Evolutionary conservation across 2,888 invertebrate species (phyloP).

Genomic region (Pherbina coryleti): DNA sequence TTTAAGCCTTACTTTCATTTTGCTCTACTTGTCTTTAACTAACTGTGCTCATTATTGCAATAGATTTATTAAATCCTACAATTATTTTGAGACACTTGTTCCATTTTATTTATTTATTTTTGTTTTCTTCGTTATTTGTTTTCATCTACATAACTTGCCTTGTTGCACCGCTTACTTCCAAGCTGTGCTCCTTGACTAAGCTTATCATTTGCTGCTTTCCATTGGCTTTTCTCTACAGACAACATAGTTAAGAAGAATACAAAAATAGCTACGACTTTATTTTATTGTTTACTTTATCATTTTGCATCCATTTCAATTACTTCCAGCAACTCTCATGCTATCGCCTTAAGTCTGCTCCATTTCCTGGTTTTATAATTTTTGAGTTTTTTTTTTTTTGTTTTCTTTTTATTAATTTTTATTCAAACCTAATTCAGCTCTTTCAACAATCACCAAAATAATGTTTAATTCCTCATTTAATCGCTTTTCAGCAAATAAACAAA

Average conservation of each 20-base stretch:
- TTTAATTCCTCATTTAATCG: constrained; percentile 60
- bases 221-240: too few species aligned
- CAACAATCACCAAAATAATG: constrained; percentile 66
- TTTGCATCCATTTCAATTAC: too few species aligned
- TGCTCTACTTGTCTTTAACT: constrained; percentile 17
- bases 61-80: constrained; percentile 2
- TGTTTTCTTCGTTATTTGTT: constrained; percentile 15
- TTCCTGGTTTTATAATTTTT: background rate
- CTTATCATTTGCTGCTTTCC: too few species aligned
- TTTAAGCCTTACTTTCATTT: constrained; percentile 24
- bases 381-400: background rate
- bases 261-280: too few species aligned
- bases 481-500: constrained; percentile 30
- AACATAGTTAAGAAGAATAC: too few species aligned
- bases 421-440: constrained; percentile 66
- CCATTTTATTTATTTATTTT: background rate
- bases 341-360: too few species aligned
- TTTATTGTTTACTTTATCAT: too few species aligned
- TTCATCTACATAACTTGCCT: background rate
- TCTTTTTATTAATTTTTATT: constrained; percentile 13
- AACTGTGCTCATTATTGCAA: background rate
- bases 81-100: background rate
- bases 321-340: too few species aligned
- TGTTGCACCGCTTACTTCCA: too few species aligned
- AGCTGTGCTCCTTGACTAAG: too few species aligned